Percentiles rank a stretch among this genome's conserved stretches.
Evolutionary conservation across 2,888 invertebrate genomes (phyloP).

Genomic region (Archips crataeganus): DNA sequence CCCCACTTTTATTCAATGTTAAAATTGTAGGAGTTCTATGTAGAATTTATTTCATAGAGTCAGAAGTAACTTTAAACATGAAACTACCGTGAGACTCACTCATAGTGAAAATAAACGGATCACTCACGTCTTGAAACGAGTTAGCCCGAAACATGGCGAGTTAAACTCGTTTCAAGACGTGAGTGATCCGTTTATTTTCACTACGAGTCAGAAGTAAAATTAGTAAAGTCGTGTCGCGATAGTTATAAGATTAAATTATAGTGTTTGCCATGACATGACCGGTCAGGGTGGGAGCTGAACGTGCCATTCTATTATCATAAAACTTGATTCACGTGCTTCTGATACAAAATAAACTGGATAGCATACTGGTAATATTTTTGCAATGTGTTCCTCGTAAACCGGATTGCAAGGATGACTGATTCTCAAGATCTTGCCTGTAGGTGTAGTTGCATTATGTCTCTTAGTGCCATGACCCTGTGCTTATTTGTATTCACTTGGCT

Average conservation of each 20-base stretch:
- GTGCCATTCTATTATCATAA: not conserved
- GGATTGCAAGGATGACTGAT: not conserved
- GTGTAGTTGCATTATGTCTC: not conserved
- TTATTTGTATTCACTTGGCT: not conserved
- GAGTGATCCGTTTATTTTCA: too few relatives aligned
- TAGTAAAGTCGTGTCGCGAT: not conserved
- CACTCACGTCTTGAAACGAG: too few relatives aligned
- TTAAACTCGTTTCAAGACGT: too few relatives aligned
- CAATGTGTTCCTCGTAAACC: not conserved
- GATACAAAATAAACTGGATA: not conserved
- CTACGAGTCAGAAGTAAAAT: too few relatives aligned
- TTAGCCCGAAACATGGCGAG: too few relatives aligned
- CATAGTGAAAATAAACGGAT: too few relatives aligned
- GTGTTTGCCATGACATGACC: constrained; percentile 8
- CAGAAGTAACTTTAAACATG: too few relatives aligned
- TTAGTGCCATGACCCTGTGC: not conserved
- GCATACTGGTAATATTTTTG: not conserved
- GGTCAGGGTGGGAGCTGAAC: not conserved
- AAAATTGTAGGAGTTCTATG: too few relatives aligned
- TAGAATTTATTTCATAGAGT: too few relatives aligned
- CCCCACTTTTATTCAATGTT: too few relatives aligned
- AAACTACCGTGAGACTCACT: too few relatives aligned
- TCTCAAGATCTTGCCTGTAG: not conserved
- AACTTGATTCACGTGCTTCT: not conserved
- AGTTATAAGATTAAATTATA: not conserved